Conservation (phyloP, 2,113 vertebrate species). For the Paralichthys olivaceus region DNA sequence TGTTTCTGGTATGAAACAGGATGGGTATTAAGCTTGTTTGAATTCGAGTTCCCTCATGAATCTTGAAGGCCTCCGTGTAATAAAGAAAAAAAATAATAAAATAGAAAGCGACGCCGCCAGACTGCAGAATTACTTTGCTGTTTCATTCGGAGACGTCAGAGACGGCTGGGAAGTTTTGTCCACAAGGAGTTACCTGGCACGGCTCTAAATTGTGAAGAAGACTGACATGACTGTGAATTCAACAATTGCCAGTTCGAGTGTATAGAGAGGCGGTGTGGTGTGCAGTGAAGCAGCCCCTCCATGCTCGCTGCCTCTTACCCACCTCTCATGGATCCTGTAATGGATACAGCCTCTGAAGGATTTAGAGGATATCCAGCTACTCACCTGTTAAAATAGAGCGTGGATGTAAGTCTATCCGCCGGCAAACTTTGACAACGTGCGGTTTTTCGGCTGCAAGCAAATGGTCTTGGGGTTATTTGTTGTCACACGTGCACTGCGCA, state of each 20-base stretch:
- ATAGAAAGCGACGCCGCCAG: conserved; percentile 8
- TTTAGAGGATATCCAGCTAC: conserved; percentile 56
- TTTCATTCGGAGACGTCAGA: conserved; percentile 36
- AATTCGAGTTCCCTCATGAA: conserved; percentile 61
- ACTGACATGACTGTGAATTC: conserved; percentile 71
- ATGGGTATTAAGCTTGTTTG: conserved; percentile 67
- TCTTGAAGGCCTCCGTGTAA: conserved; percentile 60
- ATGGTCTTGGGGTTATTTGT: conserved; percentile 20
- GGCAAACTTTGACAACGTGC: conserved; percentile 51
- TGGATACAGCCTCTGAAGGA: conserved; percentile 70
- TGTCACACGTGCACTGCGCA: not conserved
- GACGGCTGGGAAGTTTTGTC: conserved; percentile 39
- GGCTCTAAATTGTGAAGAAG: conserved; percentile 65
- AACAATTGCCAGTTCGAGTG: conserved; percentile 72
- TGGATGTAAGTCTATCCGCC: conserved; percentile 29
- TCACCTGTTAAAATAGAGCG: conserved; percentile 70
- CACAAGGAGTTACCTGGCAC: conserved; percentile 59
- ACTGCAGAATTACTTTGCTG: conserved; percentile 46
- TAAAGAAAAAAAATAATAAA: conserved; percentile 24
- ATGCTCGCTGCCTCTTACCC: conserved; percentile 61
- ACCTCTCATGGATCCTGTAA: conserved; percentile 71
- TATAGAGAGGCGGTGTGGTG: conserved; percentile 59
- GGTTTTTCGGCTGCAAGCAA: conserved; percentile 27
- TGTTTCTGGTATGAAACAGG: conserved; percentile 51
- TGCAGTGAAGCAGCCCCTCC: conserved; percentile 64